Base-by-base conservation (phyloP, 2,113 vertebrate genomes). In the Aphyosemion australe region DNA sequence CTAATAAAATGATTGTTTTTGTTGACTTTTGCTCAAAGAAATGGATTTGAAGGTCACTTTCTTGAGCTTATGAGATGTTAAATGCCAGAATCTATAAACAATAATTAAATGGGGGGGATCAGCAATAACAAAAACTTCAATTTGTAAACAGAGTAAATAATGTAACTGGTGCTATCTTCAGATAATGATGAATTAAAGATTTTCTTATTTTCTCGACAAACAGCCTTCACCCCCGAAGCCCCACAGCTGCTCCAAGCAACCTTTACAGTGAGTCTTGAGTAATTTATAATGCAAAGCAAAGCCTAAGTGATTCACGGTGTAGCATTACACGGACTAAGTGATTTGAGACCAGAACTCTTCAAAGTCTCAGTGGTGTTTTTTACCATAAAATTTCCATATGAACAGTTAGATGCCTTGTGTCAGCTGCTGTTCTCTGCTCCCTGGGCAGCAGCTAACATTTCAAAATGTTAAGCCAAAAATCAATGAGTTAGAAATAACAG, bases 201-300 rank as follows among this genome's bases (percentile, higher is more conserved):
- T 15, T 75, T 12, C 12, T 48, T 20, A 65, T 45, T 64, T 69
- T 52, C 8, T 45, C 49, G 65, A 31, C 31, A 74, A 72, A 72
- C 41, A 34, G 32, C 50, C 65, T 62, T 64, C 41, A 69, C 57
- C 72, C n/a, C 68, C 61, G 49, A 69, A 58, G 34, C 54, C 48
- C 52, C 54, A 39, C 45, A 76, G 54, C 52, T 58, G 47, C 43
- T 61, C 72, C 3, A 48, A 56, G n/a, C 26, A 72, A 63, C 58
- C 52, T 47, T 79, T 75, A 78, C 12, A 50, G 41, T 51, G 43
- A 70, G 63, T 76, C 68, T 63, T 59, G 31, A 49, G 39, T 66
- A 51, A 69, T 62, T 60, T 20, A 75, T 80, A 52, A 78, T 83
- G 82, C 67, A 80, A 61, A 77, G 26, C 55, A 74, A 45, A 47